phyloP scores from a whole-genome alignment of 1,140 invertebrate species.

The Drosophila equinoxialis region DNA sequence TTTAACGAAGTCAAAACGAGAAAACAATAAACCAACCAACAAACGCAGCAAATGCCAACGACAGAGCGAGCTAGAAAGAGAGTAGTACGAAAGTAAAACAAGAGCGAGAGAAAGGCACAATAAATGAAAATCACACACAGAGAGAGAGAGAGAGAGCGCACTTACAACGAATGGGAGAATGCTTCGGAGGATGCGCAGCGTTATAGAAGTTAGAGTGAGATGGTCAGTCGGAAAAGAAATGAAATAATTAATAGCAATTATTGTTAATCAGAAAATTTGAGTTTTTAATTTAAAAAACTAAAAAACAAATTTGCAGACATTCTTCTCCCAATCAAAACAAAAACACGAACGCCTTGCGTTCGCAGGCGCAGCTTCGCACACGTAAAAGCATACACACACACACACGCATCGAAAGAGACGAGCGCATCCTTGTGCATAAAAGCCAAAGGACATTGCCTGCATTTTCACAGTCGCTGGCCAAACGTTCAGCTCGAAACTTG shows the following conservation, averaged over 20 bases:
- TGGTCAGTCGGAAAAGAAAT: background rate
- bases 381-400: constrained; percentile 2
- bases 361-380: constrained; percentile 26
- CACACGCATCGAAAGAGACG: constrained; percentile 21
- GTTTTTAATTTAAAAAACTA: background rate
- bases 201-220: constrained; percentile 38
- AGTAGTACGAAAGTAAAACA: background rate
- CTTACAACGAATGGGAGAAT: constrained; percentile 2
- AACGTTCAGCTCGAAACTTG: constrained; percentile 60
- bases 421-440: constrained; percentile 62
- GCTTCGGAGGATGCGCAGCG: constrained; percentile 19
- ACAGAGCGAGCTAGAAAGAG: constrained; percentile 24
- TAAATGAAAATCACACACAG: no score
- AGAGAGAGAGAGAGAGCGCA: background rate
- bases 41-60: constrained; percentile 37
- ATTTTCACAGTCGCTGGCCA: constrained; percentile 72
- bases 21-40: constrained; percentile 70
- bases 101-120: background rate
- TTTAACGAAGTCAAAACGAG: constrained; percentile 81
- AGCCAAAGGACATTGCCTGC: constrained; percentile 65
- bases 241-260: background rate
- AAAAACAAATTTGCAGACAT: background rate
- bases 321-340: background rate
- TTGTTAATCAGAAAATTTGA: background rate
- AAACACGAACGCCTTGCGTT: background rate